Base-by-base conservation (phyloP, 2,888 invertebrate species). In the Nomada ruficornis region DNA sequence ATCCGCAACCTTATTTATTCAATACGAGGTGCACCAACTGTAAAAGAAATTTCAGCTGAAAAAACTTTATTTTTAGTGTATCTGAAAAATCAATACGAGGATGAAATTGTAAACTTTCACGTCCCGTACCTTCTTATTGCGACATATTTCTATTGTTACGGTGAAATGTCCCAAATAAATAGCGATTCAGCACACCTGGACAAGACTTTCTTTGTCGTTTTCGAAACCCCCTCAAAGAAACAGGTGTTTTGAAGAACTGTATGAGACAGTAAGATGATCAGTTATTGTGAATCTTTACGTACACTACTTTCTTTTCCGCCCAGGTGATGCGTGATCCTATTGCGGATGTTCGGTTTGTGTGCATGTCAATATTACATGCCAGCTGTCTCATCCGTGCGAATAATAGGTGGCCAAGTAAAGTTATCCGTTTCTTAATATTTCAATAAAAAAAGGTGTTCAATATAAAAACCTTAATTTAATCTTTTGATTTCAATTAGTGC, bases 221-320 rank as follows among this genome's bases (percentile, higher is more conserved):
- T 29, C 1, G 26, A 47, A 23, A 36, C 29, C 23, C 47, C 20
- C 20, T 20, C 29, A 10, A 54, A 26, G 36, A 36, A 64, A 77
- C 76, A 77, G 76, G 70, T 70, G 76, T 23, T 64, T 13, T 36
- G 55, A 18, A 42, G 23, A 68, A 68, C 68, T 64, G 62, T 23
- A 42, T 42, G 23, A 20, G 2, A 36, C 18, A 54, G 29, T 9
- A 26, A 50, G 57, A 70, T 26, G 62, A 57, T 54, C 55, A 29
- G 55, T 57, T 64, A 70, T 64, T 47, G 62, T 57, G 47, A 57
- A 52, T 63, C 47, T 47, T 47, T 62, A 11, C 13, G 20, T 44
- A 70, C 42, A 50, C 62, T 36, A 55, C 75, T 68, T 62, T 54
- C 55, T 50, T 64, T 59, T 77, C 64, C 70, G 62, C 57, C 50